Evolutionary conservation across 35 echinoderm and acorn worm genomes (phyloP), one percentile per base, ranked within the genome.

Genomic region (Acanthaster planci): DNA sequence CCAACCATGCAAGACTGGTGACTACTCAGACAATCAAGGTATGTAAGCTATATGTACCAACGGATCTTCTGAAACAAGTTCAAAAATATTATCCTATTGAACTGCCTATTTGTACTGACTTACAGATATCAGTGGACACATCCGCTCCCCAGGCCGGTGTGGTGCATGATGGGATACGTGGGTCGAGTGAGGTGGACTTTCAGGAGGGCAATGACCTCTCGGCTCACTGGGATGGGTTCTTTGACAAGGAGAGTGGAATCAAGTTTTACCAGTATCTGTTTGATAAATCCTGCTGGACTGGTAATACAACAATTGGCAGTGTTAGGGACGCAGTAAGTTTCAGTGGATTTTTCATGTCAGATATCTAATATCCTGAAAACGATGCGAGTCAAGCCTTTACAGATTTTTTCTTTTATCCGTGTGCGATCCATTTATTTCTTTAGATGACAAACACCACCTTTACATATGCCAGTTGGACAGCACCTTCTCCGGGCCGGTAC

Each of bases 191-290:
- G 10, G 38, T 89, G 2, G 87, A 89, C 50, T 89, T 67, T 76
- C 87, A 89, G 30, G 55, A 89, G 5, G 50, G 67, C 22, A 51
- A 26, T 7, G 53, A 75, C 38, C 50, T 88, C 77, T 8, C 51
- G 37, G 78, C 56, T 26, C 42, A 34, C 31, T 88, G 86, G 86
- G 77, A 60, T 38, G 86, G 86, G 40, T 88, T 81, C 60, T 88
- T 88, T 53, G 86, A 88, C 77, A 82, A 31, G 38, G 87, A 89
- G 51, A 89, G 87, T 82, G 87, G 87, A 12, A 40, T 89, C 26
- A 75, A 68, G 40, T 89, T 80, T 35, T 88, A 88, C 40, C 37
- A 78, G 18, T 88, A 88, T 55, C 5, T 60, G 0, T 78, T 78
- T 87, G 51, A 57, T 37, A 21, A 21, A 10, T 17, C 27, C 12